Conservation (phyloP, 2,113 vertebrate genomes). For the Brachyistius frenatus region DNA sequence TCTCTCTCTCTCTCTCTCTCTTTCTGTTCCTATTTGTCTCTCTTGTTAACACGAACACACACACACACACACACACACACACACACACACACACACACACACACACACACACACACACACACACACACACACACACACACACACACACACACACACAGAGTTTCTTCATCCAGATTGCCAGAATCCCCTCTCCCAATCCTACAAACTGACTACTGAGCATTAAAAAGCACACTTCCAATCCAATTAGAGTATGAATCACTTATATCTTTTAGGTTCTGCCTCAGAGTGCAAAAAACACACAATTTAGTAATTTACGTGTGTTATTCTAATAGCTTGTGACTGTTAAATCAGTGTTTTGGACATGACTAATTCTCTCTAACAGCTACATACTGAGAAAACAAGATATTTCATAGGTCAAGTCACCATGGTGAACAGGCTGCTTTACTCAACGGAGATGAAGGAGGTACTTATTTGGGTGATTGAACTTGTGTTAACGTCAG, state of each 20-base stretch:
- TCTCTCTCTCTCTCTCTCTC: slow-evolving; percentile 46
- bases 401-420: slow-evolving; percentile 33
- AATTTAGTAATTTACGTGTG: slow-evolving; percentile 64
- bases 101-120: slow-evolving; percentile 63
- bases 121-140: slow-evolving; percentile 43
- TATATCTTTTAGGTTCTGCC: slow-evolving; percentile 66
- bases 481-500: slow-evolving; percentile 22
- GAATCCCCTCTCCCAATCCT: slow-evolving; percentile 52
- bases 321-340: slow-evolving; percentile 54
- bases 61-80: slow-evolving; percentile 56
- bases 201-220: slow-evolving; percentile 63
- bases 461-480: slow-evolving; percentile 19
- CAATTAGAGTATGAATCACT: slow-evolving; percentile 70
- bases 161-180: slow-evolving; percentile 66
- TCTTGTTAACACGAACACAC: slow-evolving; percentile 76
- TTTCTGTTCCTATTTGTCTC: slow-evolving; percentile 78
- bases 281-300: slow-evolving; percentile 60
- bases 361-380: slow-evolving; percentile 55
- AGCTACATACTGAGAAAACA: slow-evolving; percentile 25
- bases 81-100: slow-evolving; percentile 38
- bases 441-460: slow-evolving; percentile 7
- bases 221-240: slow-evolving; percentile 63
- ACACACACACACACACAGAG: slow-evolving; percentile 36
- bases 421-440: slow-evolving; percentile 2
- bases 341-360: slow-evolving; percentile 49